phyloP scores from a whole-genome alignment of 2,113 vertebrate genomes.

The Pycnonotus jocosus region DNA sequence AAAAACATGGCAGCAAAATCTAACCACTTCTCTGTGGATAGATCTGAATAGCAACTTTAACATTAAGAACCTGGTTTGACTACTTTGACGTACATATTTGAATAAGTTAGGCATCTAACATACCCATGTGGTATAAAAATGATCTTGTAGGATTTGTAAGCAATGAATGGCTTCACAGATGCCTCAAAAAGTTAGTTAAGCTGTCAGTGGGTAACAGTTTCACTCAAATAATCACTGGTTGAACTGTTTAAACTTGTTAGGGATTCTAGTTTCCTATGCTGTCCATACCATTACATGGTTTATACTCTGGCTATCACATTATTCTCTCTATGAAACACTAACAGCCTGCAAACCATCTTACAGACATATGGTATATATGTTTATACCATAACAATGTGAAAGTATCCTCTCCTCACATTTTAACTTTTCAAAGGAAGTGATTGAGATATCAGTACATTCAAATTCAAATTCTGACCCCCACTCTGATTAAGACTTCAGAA shows the following conservation, averaged over 20 bases:
- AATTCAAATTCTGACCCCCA: neutral
- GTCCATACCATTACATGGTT: neutral
- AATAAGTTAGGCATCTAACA: neutral
- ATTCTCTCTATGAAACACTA: neutral
- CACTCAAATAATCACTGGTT: neutral
- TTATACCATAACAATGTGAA: neutral
- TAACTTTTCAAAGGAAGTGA: neutral
- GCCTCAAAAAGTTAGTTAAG: neutral
- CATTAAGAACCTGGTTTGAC: neutral
- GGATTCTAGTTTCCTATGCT: neutral
- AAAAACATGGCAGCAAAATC: neutral
- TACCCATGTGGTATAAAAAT: neutral
- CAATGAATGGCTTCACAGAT: neutral
- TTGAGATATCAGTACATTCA: neutral
- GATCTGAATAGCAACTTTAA: neutral
- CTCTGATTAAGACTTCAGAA: neutral
- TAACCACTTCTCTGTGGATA: neutral
- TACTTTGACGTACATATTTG: neutral
- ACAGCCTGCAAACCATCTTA: neutral
- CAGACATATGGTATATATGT: neutral
- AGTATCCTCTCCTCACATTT: neutral
- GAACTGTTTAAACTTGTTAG: neutral
- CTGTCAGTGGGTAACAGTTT: neutral
- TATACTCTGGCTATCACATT: neutral
- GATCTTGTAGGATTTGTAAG: neutral